Percentiles rank a stretch among this genome's conserved stretches.
These are phyloP conservation scores for Nasua narica DNA, from an alignment of 2,797 vertebrate species.

Conservation along the genomic window DNA sequence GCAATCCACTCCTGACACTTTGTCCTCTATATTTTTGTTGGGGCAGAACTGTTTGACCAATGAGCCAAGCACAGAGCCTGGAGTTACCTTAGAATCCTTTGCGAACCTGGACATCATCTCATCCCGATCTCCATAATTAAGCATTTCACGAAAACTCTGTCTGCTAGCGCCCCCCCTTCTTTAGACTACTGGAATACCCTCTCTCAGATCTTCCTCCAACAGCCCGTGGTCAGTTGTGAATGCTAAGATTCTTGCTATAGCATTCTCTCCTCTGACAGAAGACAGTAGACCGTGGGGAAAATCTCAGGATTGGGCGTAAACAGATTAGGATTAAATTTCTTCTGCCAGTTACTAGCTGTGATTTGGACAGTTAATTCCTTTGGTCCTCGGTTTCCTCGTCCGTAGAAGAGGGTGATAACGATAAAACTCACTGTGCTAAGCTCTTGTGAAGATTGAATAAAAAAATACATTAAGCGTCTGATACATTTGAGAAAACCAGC, in stretches of 20 bases:
- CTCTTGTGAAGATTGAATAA: background rate
- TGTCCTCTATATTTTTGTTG: constrained; percentile 6
- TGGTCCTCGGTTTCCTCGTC: background rate
- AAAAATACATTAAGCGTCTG: background rate
- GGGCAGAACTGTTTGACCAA: background rate
- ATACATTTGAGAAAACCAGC: background rate
- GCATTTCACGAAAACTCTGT: background rate
- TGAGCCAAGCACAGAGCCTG: background rate
- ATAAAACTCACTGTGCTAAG: background rate
- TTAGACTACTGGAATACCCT: background rate
- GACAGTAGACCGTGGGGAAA: background rate
- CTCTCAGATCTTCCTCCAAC: background rate
- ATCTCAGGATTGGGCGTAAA: background rate
- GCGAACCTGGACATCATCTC: background rate
- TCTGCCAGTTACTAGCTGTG: background rate
- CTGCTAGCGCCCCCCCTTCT: background rate
- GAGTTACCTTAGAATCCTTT: constrained; percentile 1
- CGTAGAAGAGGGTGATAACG: background rate
- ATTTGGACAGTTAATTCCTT: background rate
- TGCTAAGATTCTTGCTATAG: background rate
- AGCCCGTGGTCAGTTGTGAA: background rate
- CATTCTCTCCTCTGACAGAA: background rate
- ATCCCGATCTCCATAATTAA: background rate
- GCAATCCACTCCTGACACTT: background rate
- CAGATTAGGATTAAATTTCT: constrained; percentile 19